A percentile compares a stretch with the other conserved stretches of the same genome.
Evolutionary conservation across 2,888 invertebrate genomes (phyloP).

Genomic region (Epistrophe eligans): DNA sequence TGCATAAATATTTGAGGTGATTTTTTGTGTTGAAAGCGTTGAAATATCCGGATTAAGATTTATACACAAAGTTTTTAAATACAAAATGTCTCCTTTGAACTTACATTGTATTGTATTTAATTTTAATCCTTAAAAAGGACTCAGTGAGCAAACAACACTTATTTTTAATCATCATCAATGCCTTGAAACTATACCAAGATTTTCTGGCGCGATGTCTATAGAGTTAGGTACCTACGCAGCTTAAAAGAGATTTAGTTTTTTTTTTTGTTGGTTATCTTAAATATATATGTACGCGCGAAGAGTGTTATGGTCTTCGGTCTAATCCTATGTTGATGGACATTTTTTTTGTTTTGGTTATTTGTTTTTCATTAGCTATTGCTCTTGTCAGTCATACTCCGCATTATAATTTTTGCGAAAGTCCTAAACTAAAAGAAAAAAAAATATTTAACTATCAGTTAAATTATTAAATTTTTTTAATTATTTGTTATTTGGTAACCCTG

Average conservation of each 20-base stretch:
- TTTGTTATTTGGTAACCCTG: no score
- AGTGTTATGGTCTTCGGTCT: not conserved
- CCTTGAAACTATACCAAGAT: conserved; percentile 3
- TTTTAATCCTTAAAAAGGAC: conserved; percentile 36
- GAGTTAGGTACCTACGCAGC: not conserved
- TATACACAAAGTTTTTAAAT: conserved; percentile 14
- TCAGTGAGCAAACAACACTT: conserved; percentile 25
- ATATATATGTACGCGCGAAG: not conserved
- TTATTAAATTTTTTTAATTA: no score
- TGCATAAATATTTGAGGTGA: conserved; percentile 17
- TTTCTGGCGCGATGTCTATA: not conserved
- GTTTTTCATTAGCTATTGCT: not conserved
- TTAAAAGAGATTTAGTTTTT: not conserved
- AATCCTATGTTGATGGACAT: not conserved
- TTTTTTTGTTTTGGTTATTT: not conserved
- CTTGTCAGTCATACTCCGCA: not conserved
- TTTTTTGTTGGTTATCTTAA: not conserved
- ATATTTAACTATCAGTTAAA: no score
- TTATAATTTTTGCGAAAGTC: no score
- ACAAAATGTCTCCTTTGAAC: conserved; percentile 23
- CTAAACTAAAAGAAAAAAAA: no score
- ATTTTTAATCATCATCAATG: conserved; percentile 4
- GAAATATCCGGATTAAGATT: conserved; percentile 61
- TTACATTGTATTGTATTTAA: not conserved
- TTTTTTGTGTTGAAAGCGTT: conserved; percentile 60